Conservation (phyloP, 2,888 invertebrate genomes). For the Callimorpha dominula region DNA sequence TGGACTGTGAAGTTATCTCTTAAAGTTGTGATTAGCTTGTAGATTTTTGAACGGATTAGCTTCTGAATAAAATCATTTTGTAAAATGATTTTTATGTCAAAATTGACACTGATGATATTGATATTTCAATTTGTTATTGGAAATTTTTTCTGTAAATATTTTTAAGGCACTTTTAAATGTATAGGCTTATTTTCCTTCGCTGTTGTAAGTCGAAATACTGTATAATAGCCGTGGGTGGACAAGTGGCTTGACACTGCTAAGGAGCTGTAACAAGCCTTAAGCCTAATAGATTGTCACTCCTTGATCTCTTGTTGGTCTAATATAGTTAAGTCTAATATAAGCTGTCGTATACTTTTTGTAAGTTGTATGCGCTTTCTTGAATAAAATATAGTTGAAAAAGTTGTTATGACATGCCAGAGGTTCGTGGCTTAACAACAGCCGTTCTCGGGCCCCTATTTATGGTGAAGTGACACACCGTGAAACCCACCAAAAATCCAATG, state of each 20-base stretch:
- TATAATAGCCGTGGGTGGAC: slow-evolving; percentile 39
- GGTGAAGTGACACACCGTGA: neutral
- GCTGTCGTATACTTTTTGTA: neutral
- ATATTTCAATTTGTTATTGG: slow-evolving; percentile 44
- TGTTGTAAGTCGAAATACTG: slow-evolving; percentile 13
- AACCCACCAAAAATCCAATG: no score
- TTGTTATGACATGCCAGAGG: neutral
- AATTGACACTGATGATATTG: slow-evolving; percentile 37
- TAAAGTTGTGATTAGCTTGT: slow-evolving; percentile 2
- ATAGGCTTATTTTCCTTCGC: neutral
- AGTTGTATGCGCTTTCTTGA: neutral
- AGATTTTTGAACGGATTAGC: slow-evolving; percentile 12
- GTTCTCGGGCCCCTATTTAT: neutral
- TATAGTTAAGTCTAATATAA: neutral
- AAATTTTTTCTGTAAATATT: neutral
- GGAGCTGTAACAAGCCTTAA: slow-evolving; percentile 42
- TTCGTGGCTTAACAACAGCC: neutral
- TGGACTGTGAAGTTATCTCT: fast-evolving
- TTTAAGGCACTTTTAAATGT: neutral
- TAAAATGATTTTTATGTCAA: slow-evolving; percentile 43
- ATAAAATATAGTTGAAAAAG: neutral
- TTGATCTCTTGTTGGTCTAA: slow-evolving; percentile 2
- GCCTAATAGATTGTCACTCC: slow-evolving; percentile 15
- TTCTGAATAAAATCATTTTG: slow-evolving; percentile 44
- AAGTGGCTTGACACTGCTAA: slow-evolving; percentile 34